Evolutionary conservation across 2,888 invertebrate species (phyloP), one percentile per base, ranked within the genome.

Genomic region (Catocala fraxini): DNA sequence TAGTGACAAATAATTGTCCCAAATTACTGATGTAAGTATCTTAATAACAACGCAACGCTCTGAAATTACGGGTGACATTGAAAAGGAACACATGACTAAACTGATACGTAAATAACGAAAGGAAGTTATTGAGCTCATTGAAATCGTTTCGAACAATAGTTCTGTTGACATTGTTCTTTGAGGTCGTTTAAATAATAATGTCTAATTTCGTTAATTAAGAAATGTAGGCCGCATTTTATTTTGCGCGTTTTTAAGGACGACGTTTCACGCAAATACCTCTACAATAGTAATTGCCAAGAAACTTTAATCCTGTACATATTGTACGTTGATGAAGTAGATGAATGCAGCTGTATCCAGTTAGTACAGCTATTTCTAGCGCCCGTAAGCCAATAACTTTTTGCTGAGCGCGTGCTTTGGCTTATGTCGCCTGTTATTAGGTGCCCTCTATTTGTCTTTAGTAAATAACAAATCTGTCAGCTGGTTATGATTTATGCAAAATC

Each of bases 401-500:
- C 76, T 59, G 52, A 70, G 70, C 63, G 69, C 63, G 60, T 68
- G 68, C 77, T 71, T 77, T 72, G 79, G 75, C 77, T 74, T 73
- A 61, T 70, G 63, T 63, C 69, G 61, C 59, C 56, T 57, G 70
- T 69, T 70, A 72, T 75, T 68, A 69, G 75, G 70, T 71, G 84
- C 77, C 86, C 89, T 86, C 84, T 82, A 88, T 85, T 85, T 85
- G 86, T 87, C 83, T 82, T 77, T 73, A 71, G 75, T 82, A 83
- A 84, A 87, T 85, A 82, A 83, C 81, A 74, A 75, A 74, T 79
- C 80, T 82, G 83, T 86, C 84, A 80, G 73, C 73, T 77, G 70
- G 71, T 83, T 89, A 86, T 88, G 86, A 90, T 88, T 87, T 86
- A 89, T 86, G 75, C 65, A 73, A 81, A 82, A 81, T 81, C 78